These are phyloP conservation scores for Paramormyrops hopkinsi DNA, from an alignment of 2,797 vertebrate genomes.

Conservation along the genomic window DNA sequence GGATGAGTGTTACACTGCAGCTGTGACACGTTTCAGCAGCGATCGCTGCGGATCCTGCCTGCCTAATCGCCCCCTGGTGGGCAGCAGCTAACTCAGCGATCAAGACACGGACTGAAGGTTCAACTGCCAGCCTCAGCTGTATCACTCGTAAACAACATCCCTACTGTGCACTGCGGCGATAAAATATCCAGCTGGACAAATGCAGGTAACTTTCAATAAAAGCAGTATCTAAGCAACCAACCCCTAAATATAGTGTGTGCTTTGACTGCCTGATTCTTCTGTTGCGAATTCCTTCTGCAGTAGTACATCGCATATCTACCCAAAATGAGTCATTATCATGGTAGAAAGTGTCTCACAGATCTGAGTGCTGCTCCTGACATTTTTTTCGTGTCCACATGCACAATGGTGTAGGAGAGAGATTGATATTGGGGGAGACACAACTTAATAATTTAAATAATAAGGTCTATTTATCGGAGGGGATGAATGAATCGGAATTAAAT, in stretches of 20 bases:
- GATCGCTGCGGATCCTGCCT: neutral
- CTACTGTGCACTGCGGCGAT: neutral
- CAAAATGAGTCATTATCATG: neutral
- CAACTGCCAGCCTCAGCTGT: neutral
- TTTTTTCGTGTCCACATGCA: neutral
- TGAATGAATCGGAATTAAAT: neutral
- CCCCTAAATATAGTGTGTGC: neutral
- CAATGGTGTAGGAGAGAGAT: neutral
- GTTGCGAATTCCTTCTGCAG: neutral
- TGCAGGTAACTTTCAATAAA: conserved; percentile 3
- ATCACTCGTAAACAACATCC: neutral
- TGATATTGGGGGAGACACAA: neutral
- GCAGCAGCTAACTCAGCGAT: neutral
- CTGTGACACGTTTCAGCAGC: neutral
- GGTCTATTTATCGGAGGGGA: neutral
- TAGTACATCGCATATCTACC: neutral
- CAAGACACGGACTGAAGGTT: neutral
- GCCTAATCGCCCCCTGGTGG: neutral
- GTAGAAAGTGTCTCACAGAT: neutral
- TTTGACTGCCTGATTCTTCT: neutral
- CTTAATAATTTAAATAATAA: neutral
- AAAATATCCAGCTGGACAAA: neutral
- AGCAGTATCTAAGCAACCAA: neutral
- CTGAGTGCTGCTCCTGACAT: neutral
- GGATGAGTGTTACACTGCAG: neutral